Evolutionary conservation across 2,888 invertebrate genomes (phyloP).

Genomic region (Tetramorium bicarinatum): DNA sequence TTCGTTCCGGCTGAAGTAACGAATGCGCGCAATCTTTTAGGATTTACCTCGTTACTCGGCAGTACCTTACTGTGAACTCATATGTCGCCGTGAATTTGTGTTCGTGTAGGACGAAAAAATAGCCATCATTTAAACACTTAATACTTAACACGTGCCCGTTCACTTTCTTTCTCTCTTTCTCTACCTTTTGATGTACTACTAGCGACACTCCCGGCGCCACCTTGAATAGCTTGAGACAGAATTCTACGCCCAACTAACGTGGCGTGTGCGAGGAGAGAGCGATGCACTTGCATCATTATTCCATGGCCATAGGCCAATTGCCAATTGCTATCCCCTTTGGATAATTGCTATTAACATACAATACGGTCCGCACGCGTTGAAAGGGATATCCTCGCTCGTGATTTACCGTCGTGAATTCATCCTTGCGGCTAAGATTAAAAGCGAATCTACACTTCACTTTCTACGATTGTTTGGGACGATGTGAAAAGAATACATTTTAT

Average conservation of each 20-base stretch:
- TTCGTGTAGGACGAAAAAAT: background rate
- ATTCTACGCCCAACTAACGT: constrained; percentile 15
- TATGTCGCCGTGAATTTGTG: background rate
- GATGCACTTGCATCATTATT: constrained; percentile 70
- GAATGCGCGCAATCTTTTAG: constrained; percentile 40
- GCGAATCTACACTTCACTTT: constrained; percentile 52
- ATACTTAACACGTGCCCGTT: constrained; percentile 49
- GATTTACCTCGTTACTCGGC: constrained; percentile 38
- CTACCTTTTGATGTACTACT: constrained; percentile 16
- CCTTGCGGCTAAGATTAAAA: constrained; percentile 55
- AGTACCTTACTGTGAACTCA: constrained; percentile 19
- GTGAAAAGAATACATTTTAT: background rate
- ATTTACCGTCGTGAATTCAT: constrained; percentile 74
- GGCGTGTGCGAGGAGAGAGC: constrained; percentile 16
- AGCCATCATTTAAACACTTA: constrained; percentile 30
- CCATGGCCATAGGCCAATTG: constrained; percentile 63
- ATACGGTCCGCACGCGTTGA: constrained; percentile 64
- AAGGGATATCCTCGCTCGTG: constrained; percentile 61
- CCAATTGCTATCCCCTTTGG: constrained; percentile 40
- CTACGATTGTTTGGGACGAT: background rate
- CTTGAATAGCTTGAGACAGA: constrained; percentile 21
- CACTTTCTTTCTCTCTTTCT: background rate
- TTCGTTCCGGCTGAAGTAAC: constrained; percentile 40
- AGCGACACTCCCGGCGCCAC: constrained; percentile 66
- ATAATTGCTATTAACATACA: constrained; percentile 79